phyloP scores from a whole-genome alignment of 2,113 vertebrate species.

The Panthera uncia region DNA sequence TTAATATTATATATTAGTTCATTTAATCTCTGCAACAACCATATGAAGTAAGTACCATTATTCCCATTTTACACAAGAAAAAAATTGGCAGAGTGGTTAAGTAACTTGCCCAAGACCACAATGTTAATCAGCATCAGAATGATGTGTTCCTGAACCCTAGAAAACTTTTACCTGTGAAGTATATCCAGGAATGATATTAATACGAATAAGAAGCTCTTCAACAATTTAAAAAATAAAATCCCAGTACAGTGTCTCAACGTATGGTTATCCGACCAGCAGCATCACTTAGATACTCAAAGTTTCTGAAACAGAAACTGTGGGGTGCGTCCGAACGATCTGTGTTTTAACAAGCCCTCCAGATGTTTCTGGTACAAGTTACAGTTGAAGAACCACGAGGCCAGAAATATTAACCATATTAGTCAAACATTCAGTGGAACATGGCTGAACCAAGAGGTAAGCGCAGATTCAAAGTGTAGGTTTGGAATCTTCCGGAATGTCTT shows the following conservation, averaged over 20 bases:
- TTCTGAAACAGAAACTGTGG: not conserved
- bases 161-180: not conserved
- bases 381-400: not conserved
- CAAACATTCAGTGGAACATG: not conserved
- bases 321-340: not conserved
- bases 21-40: not conserved
- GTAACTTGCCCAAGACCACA: not conserved
- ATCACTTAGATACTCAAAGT: not conserved
- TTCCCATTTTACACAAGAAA: not conserved
- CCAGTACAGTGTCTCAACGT: not conserved
- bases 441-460: not conserved
- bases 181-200: not conserved
- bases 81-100: not conserved
- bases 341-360: not conserved
- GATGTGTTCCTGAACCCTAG: not conserved
- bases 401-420: not conserved
- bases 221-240: not conserved
- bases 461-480: not conserved
- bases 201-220: not conserved
- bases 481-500: not conserved
- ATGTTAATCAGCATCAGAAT: not conserved
- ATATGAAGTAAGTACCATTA: not conserved
- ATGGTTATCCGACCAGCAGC: not conserved
- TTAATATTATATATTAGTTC: not conserved
- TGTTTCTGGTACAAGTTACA: not conserved